These are phyloP conservation scores for Vannuccia rotundouncinata DNA, from an alignment of 2,888 invertebrate species.

Conservation along the genomic window DNA sequence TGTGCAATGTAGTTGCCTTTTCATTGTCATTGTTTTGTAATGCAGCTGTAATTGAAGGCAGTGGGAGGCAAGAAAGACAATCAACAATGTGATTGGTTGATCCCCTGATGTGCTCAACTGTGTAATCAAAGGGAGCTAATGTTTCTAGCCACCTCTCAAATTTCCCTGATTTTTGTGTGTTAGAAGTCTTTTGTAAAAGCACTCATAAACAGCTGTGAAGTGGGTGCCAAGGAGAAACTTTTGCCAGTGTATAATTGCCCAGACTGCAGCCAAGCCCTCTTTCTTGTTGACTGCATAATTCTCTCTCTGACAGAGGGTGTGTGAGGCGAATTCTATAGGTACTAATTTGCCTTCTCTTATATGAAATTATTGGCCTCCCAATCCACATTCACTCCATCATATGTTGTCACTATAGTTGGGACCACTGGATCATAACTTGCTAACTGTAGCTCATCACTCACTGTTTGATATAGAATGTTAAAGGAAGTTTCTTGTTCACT, in stretches of 20 bases:
- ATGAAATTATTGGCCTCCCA: background rate
- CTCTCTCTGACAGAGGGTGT: background rate
- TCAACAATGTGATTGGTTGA: background rate
- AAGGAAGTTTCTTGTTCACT: background rate
- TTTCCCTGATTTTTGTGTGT: background rate
- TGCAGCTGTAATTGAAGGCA: background rate
- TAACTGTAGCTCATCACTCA: background rate
- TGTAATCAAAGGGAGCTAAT: background rate
- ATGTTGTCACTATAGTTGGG: background rate
- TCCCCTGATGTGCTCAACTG: background rate
- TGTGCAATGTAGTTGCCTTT: background rate
- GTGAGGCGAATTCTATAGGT: conserved; percentile 4
- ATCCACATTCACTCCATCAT: background rate
- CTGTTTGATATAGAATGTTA: background rate
- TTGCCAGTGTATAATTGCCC: background rate
- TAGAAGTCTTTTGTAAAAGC: background rate
- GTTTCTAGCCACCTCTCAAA: background rate
- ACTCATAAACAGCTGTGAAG: background rate
- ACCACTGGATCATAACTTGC: background rate
- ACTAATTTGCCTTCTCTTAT: background rate
- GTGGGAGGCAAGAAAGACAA: background rate
- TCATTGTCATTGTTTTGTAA: background rate
- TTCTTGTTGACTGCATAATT: conserved; percentile 6
- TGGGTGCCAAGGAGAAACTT: background rate
- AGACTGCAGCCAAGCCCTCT: background rate